phyloP scores from a whole-genome alignment of 2,113 vertebrate genomes.

The Chunga burmeisteri region DNA sequence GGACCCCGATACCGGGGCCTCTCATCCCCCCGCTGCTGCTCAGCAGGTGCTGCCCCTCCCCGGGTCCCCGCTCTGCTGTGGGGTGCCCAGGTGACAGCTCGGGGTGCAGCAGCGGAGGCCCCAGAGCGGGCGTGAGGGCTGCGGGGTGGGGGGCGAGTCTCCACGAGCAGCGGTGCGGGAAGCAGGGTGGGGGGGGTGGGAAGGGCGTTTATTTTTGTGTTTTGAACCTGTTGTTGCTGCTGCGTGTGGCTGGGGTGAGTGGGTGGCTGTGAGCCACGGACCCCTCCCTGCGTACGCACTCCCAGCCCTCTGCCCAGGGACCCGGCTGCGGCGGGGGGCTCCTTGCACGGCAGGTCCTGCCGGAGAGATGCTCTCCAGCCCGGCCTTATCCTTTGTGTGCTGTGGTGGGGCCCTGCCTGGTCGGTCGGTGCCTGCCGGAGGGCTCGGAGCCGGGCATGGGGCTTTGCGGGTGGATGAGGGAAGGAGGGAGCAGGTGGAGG shows the following conservation, averaged over 20 bases:
- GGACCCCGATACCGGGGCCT: not conserved
- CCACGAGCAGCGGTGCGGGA: not conserved
- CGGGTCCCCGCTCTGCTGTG: not conserved
- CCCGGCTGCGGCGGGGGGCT: not conserved
- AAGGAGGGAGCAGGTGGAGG: not conserved
- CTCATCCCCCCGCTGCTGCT: not conserved
- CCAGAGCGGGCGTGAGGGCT: not conserved
- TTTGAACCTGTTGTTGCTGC: constrained; percentile 57
- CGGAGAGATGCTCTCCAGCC: not conserved
- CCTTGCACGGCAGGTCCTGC: rapidly evolving
- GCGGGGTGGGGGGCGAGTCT: not conserved
- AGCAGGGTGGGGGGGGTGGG: not conserved
- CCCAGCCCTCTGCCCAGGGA: not conserved
- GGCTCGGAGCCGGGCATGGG: not conserved
- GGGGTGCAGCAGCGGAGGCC: not conserved
- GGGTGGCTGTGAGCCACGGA: constrained; percentile 4
- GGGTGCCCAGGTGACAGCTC: not conserved
- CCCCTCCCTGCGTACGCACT: constrained; percentile 11
- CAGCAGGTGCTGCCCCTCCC: not conserved
- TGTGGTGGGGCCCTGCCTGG: not conserved
- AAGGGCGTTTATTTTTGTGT: constrained; percentile 24
- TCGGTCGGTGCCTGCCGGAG: not conserved
- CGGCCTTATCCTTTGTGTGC: constrained; percentile 46
- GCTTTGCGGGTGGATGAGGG: not conserved
- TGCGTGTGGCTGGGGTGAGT: not conserved